Conservation (phyloP, 53 echinoderm and acorn worm species). For the Actinopyga echinites region DNA sequence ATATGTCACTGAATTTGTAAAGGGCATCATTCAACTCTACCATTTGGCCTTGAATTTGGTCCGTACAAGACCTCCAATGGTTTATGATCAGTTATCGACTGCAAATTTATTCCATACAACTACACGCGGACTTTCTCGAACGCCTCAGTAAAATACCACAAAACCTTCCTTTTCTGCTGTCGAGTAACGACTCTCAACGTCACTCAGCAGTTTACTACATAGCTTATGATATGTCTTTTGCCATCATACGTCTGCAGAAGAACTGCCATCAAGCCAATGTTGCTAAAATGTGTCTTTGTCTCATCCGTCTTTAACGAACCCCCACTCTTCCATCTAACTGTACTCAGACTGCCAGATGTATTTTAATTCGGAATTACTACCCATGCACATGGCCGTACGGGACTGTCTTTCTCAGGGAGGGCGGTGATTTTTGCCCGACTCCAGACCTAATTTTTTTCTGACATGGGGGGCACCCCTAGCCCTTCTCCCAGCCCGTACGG, state of each 20-base stretch:
- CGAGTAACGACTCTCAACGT: slow-evolving; percentile 43
- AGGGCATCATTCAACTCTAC: slow-evolving; percentile 41
- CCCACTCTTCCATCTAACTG: too few species aligned
- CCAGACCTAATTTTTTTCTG: too few species aligned
- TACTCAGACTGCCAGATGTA: too few species aligned
- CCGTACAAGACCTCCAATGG: slow-evolving; percentile 54
- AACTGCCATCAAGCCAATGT: slow-evolving; percentile 31
- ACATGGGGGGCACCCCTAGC: too few species aligned
- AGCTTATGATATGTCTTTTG: slow-evolving; percentile 38
- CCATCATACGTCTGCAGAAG: slow-evolving; percentile 19
- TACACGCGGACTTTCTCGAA: slow-evolving; percentile 36
- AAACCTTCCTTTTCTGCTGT: slow-evolving; percentile 50
- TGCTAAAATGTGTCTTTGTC: slow-evolving; percentile 53
- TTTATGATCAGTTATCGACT: slow-evolving; percentile 45
- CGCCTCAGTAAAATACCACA: slow-evolving; percentile 55
- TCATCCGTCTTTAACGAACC: slow-evolving; percentile 37
- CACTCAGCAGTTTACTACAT: slow-evolving; percentile 34
- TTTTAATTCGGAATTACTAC: too few species aligned
- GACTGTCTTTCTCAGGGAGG: too few species aligned
- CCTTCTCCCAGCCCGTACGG: too few species aligned
- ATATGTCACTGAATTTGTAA: slow-evolving; percentile 27
- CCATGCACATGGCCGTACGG: too few species aligned
- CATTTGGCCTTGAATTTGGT: slow-evolving; percentile 44
- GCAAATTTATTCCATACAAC: slow-evolving; percentile 7
- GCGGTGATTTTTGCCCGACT: too few species aligned